A percentile compares a stretch with the other conserved stretches of the same genome.
Conservation (phyloP, 1,140 invertebrate species). For the Diabrotica virgifera region DNA sequence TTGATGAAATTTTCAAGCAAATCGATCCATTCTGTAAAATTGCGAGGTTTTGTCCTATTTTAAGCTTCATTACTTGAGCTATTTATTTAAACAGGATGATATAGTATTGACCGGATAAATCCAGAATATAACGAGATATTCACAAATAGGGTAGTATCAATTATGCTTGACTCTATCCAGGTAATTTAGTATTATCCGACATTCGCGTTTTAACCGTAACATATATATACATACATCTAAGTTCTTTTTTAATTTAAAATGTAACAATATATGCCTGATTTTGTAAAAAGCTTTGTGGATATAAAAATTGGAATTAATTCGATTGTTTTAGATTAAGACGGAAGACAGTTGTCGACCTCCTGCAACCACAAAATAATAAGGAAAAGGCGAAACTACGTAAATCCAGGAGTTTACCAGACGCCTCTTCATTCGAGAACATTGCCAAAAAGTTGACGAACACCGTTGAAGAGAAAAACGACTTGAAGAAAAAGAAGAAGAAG, state of each 20-base stretch:
- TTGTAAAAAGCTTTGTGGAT: not conserved
- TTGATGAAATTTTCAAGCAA: too few relatives aligned
- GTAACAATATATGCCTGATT: not conserved
- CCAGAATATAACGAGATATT: too few relatives aligned
- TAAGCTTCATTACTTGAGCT: too few relatives aligned
- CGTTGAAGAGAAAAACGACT: constrained; percentile 26
- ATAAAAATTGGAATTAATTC: not conserved
- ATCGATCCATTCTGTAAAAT: too few relatives aligned
- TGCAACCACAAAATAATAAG: not conserved
- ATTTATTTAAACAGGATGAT: too few relatives aligned
- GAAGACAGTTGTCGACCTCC: constrained; percentile 19
- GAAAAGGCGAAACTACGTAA: constrained; percentile 21
- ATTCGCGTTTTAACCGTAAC: too few relatives aligned
- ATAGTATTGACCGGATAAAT: too few relatives aligned
- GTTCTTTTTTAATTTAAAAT: not conserved
- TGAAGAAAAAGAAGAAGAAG: constrained; percentile 37
- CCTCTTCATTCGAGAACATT: constrained; percentile 17
- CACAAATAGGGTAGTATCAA: too few relatives aligned
- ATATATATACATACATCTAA: not conserved
- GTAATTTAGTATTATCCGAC: too few relatives aligned
- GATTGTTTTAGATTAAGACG: constrained; percentile 29
- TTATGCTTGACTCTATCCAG: too few relatives aligned
- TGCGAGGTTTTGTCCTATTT: too few relatives aligned
- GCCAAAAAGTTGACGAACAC: constrained; percentile 21
- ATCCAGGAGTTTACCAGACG: constrained; percentile 32